Evolutionary conservation across 1,140 invertebrate genomes (phyloP).

Genomic region (Elymnias hypermnestra): DNA sequence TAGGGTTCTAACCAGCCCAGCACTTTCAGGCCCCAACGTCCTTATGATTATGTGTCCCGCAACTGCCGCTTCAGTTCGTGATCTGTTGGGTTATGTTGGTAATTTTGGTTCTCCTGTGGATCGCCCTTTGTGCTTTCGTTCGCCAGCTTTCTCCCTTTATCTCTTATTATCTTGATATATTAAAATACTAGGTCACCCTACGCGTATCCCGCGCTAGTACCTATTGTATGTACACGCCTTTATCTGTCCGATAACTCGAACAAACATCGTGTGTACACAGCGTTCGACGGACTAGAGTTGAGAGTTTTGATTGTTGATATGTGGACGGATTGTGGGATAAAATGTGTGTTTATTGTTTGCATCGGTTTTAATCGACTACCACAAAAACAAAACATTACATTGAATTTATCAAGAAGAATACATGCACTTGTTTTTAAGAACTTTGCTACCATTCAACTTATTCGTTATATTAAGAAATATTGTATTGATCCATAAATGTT

Average conservation of each 20-base stretch:
- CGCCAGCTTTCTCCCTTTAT: too few relatives aligned
- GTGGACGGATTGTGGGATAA: conserved; percentile 4
- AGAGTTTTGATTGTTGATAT: conserved; percentile 7
- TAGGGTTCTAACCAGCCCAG: too few relatives aligned
- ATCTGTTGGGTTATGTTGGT: too few relatives aligned
- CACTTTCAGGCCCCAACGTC: too few relatives aligned
- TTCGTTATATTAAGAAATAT: too few relatives aligned
- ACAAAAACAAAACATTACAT: too few relatives aligned
- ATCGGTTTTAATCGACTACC: background rate
- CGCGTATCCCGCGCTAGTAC: conserved; percentile 4
- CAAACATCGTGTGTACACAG: conserved; percentile 8
- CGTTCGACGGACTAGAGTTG: conserved; percentile 2
- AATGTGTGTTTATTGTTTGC: conserved; percentile 1
- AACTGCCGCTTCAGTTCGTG: too few relatives aligned
- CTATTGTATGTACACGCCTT: conserved; percentile 6
- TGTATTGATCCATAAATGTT: too few relatives aligned
- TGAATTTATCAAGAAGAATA: background rate
- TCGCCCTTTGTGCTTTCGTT: too few relatives aligned
- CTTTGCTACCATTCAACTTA: background rate
- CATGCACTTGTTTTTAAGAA: background rate
- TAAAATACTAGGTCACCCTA: background rate
- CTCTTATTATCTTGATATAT: background rate
- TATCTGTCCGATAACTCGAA: conserved; percentile 8
- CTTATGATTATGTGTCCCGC: too few relatives aligned
- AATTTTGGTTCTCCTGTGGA: too few relatives aligned